Evolutionary conservation across 2,888 invertebrate genomes (phyloP).

Genomic region (Eurytoma californica): DNA sequence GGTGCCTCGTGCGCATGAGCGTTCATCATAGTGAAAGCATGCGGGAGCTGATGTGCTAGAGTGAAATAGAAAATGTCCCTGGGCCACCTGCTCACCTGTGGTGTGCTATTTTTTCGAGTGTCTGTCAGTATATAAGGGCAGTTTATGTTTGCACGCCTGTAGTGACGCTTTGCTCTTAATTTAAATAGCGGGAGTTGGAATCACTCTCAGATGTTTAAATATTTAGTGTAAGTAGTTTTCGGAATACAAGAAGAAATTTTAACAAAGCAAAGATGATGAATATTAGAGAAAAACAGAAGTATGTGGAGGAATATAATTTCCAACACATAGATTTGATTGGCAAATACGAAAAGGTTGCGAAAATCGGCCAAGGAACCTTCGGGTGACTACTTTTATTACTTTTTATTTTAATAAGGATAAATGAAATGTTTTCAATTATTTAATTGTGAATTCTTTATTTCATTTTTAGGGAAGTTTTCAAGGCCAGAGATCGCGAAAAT

Average conservation of each 20-base stretch:
- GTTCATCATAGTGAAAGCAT: no score
- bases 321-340: constrained; percentile 92
- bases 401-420: neutral
- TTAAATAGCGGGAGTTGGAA: no score
- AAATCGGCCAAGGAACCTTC: constrained; percentile 99
- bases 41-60: no score
- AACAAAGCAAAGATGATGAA: constrained; percentile 69
- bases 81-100: no score
- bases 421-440: neutral
- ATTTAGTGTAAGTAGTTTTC: no score
- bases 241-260: constrained; percentile 4
- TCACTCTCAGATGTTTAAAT: no score
- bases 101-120: no score
- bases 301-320: constrained; percentile 88
- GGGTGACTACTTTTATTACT: constrained; percentile 67
- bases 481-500: constrained; percentile 91
- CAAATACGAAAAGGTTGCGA: constrained; percentile 97
- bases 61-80: no score
- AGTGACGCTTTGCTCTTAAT: no score
- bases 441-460: neutral
- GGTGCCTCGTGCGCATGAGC: no score
- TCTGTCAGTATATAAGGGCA: no score
- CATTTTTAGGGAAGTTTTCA: constrained; percentile 92
- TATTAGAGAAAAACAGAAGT: constrained; percentile 76
- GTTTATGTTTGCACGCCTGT: no score